Conservation (phyloP, 2,113 vertebrate genomes). For the Lycocorax pyrrhopterus region DNA sequence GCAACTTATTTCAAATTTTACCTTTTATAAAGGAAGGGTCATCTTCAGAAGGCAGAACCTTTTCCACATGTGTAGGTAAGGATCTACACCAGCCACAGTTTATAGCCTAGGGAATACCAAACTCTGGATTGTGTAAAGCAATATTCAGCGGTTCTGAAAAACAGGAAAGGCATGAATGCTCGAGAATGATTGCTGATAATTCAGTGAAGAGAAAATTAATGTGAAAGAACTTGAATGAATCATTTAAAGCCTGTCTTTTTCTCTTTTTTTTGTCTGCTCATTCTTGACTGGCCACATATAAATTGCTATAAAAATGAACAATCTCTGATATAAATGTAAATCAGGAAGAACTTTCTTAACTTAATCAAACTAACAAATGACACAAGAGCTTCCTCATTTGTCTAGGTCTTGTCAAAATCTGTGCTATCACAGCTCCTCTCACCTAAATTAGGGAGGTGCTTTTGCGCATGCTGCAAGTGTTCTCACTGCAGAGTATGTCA, state of each 20-base stretch:
- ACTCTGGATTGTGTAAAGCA: background rate
- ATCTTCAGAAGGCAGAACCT: background rate
- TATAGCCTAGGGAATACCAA: background rate
- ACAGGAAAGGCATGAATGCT: background rate
- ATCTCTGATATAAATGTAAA: background rate
- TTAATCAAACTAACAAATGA: background rate
- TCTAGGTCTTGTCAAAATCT: background rate
- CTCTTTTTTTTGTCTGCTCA: background rate
- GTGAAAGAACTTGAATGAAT: background rate
- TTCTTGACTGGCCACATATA: background rate
- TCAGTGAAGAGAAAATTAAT: slow-evolving; percentile 1
- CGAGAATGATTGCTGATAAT: background rate
- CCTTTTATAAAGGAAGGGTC: background rate
- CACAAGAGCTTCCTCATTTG: background rate
- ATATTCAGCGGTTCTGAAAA: background rate
- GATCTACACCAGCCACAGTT: background rate
- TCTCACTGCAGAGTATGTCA: background rate
- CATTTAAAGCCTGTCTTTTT: background rate
- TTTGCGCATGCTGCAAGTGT: background rate
- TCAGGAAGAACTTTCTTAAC: background rate
- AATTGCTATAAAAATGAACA: background rate
- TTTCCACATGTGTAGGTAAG: background rate
- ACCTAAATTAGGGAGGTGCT: background rate
- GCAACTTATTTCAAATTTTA: background rate
- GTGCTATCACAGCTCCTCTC: background rate